phyloP scores from a whole-genome alignment of 1,140 invertebrate species.

The Procambarus clarkii region DNA sequence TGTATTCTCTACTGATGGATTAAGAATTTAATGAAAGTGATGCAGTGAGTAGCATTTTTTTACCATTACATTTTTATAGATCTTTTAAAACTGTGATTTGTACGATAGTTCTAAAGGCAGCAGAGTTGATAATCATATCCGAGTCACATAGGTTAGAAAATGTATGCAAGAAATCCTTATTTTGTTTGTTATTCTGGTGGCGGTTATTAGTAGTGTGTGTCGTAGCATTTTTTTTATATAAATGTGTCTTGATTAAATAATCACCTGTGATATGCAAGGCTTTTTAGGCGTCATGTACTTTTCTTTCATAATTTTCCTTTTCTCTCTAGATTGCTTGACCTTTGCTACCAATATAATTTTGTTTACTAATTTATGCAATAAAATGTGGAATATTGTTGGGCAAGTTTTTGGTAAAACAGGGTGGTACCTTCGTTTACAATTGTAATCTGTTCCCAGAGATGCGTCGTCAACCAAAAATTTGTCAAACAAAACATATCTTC shows the following conservation, averaged over 20 bases:
- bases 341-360: not conserved
- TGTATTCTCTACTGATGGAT: not conserved
- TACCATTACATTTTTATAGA: not conserved
- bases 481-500: too few species aligned
- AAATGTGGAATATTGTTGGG: too few species aligned
- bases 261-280: constrained; percentile 16
- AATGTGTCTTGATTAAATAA: not conserved
- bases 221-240: not conserved
- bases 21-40: not conserved
- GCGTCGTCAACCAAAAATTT: too few species aligned
- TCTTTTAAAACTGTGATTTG: not conserved
- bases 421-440: too few species aligned
- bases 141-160: not conserved
- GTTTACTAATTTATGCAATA: too few species aligned
- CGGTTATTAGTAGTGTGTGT: not conserved
- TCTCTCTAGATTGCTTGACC: not conserved
- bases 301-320: not conserved
- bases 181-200: constrained; percentile 5
- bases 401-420: too few species aligned
- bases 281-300: constrained; percentile 27
- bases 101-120: not conserved
- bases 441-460: too few species aligned
- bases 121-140: not conserved
- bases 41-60: not conserved
- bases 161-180: not conserved